Base-by-base conservation (phyloP, 2,888 invertebrate species). In the Nomada lathburiana region DNA sequence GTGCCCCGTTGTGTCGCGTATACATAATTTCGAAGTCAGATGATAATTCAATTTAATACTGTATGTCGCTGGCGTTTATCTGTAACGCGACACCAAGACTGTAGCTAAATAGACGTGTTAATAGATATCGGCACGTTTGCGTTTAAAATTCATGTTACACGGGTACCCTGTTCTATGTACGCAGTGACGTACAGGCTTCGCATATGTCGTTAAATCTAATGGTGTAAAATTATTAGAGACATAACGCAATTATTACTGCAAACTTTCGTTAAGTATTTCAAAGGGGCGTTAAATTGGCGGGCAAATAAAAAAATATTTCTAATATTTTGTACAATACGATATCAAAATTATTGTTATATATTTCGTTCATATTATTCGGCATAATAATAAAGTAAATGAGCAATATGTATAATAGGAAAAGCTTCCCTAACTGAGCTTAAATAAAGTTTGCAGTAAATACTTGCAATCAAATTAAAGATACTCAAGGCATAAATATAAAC, bases 101-200 rank as follows among this genome's bases (percentile, higher is more conserved):
- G 47, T 55, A 72, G 53, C 13, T 20, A 26, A 76, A n/a, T 47
- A 10, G 47, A 44, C 55, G 2, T 63, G 55, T 76, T 68, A 42
- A 76, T 13, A 36, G 69, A 20, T 62, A 53, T 53, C 47, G 10
- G 44, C 20, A 44, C 20, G 29, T 71, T 75, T 70, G 71, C 20
- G 18, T 55, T 75, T 62, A n/a, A n/a, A 62, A 75, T 62, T 71
- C 29, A 20, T 70, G 53, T 29, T 57, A 70, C 42, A 52, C 50
- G 36, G 73, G 73, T 67, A 73, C 11, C 23, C 29, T 26, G n/a
- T 16, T 10, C 42, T 47, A 20, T 36, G 13, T 65, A 16, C 20
- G 20, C 11, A 11, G 9, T 68, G 57, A 59, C 72, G 42, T 1
- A n/a, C 2, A 44, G 5, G 13, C 44, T 62, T 26, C 18, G n/a